Percentiles rank a stretch among this genome's conserved stretches.
Evolutionary conservation across 37 sponge, comb jelly and placozoan species (phyloP).

Genomic region (Ephydatia muelleri): DNA sequence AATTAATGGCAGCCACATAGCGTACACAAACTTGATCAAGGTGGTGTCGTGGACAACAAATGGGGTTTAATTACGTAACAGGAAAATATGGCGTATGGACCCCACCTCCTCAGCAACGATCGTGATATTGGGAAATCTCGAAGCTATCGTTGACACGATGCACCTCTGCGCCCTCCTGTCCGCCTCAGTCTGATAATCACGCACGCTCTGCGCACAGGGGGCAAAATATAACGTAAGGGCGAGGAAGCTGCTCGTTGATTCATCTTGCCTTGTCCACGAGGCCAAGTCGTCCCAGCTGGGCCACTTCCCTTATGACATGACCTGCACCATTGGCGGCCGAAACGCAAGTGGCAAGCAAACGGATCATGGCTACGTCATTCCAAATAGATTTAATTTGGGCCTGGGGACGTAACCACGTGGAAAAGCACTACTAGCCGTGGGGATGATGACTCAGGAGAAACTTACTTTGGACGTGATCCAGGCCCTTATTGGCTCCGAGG

Average conservation of each 20-base stretch:
- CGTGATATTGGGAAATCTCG: slow-evolving; percentile 69
- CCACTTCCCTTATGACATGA: slow-evolving; percentile 73
- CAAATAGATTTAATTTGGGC: not conserved
- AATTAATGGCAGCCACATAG: too few species aligned
- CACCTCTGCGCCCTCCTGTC: slow-evolving; percentile 87
- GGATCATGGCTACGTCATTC: slow-evolving; percentile 43
- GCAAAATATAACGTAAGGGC: not conserved
- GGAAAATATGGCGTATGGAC: too few species aligned
- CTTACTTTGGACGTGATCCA: slow-evolving; percentile 33
- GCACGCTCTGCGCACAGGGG: slow-evolving; percentile 66
- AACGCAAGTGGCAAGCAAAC: slow-evolving; percentile 76
- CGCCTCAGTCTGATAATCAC: slow-evolving; percentile 96
- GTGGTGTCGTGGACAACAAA: too few species aligned
- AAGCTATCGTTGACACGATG: slow-evolving; percentile 69
- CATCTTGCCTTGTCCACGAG: slow-evolving; percentile 80
- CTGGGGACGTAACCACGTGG: not conserved
- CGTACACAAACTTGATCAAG: too few species aligned
- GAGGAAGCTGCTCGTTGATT: not conserved
- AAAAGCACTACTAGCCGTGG: not conserved
- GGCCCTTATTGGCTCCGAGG: slow-evolving; percentile 59
- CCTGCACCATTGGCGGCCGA: slow-evolving; percentile 80
- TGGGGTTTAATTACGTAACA: too few species aligned
- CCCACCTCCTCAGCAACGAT: slow-evolving; percentile 87
- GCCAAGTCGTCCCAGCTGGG: slow-evolving; percentile 64
- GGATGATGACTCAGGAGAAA: not conserved